Percentiles rank a stretch among this genome's conserved stretches.
Evolutionary conservation across 2,113 vertebrate species (phyloP).

Genomic region (Crotalus viridis): DNA sequence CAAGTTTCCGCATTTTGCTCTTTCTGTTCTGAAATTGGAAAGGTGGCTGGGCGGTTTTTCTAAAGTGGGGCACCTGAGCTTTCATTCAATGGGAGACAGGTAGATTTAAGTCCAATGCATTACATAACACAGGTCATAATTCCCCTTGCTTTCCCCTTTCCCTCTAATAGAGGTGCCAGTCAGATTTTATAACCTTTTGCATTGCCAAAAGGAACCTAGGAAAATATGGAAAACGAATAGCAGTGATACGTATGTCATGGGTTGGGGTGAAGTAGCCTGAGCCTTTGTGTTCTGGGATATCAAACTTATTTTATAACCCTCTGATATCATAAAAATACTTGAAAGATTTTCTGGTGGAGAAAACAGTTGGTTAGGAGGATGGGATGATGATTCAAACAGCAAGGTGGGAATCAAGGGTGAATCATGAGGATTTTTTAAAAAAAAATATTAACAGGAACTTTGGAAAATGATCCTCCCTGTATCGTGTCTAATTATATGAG

Average conservation of each 20-base stretch:
- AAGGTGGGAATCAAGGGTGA: too few species aligned
- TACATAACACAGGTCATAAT: background rate
- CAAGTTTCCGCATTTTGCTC: background rate
- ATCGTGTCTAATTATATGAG: too few species aligned
- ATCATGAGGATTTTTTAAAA: too few species aligned
- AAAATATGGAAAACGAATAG: constrained; percentile 6
- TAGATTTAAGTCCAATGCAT: background rate
- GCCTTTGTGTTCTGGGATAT: background rate
- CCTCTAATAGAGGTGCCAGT: background rate
- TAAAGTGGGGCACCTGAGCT: background rate
- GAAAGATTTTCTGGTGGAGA: too few species aligned
- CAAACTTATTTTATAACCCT: background rate
- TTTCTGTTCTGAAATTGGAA: background rate
- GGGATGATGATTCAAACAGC: too few species aligned
- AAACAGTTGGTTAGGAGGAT: too few species aligned
- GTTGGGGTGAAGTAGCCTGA: background rate
- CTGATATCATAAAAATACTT: background rate
- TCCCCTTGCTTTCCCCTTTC: background rate
- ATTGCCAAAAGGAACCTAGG: background rate
- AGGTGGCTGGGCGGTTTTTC: background rate
- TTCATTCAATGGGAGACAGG: background rate
- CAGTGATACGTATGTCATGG: background rate
- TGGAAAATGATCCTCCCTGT: too few species aligned
- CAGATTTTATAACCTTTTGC: background rate
- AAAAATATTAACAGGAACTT: too few species aligned